Evolutionary conservation across 2,113 vertebrate species (phyloP).

Genomic region (Drymodes brunneopygia): DNA sequence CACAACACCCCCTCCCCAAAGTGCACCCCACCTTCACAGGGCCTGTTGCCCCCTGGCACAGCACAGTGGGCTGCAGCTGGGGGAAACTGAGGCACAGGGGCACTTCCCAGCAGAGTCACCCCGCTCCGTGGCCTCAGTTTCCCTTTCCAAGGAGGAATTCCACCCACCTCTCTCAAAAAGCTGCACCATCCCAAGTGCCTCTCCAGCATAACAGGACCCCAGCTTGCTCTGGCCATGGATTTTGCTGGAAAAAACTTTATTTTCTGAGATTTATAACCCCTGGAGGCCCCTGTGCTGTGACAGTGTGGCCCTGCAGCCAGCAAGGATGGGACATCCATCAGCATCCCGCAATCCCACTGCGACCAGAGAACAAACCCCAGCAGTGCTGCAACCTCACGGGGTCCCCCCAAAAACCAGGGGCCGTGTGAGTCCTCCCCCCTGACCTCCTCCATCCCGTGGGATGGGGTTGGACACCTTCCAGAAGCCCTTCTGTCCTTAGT

Average conservation of each 20-base stretch:
- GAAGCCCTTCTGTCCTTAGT: not conserved
- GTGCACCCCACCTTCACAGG: not conserved
- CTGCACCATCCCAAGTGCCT: rapidly evolving
- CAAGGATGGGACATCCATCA: rapidly evolving
- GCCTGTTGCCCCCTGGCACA: not conserved
- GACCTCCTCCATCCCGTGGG: not conserved
- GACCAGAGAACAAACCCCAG: not conserved
- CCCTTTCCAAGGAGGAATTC: not conserved
- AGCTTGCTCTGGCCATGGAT: not conserved
- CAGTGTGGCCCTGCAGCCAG: not conserved
- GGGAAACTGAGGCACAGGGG: not conserved
- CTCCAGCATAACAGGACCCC: rapidly evolving
- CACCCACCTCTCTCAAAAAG: not conserved
- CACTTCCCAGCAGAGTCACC: not conserved
- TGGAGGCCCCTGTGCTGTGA: not conserved
- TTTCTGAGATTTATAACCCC: not conserved
- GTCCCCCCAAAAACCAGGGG: not conserved
- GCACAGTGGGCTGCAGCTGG: not conserved
- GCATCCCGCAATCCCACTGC: rapidly evolving
- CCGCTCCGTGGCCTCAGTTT: not conserved
- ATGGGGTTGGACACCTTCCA: not conserved
- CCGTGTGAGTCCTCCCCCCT: rapidly evolving
- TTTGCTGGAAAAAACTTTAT: conserved; percentile 9
- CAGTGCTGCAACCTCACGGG: rapidly evolving
- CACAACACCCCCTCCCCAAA: not conserved